Percentiles rank a stretch among this genome's conserved stretches.
These are phyloP conservation scores for Macrophya annulata DNA, from an alignment of 2,888 invertebrate genomes.

Conservation along the genomic window DNA sequence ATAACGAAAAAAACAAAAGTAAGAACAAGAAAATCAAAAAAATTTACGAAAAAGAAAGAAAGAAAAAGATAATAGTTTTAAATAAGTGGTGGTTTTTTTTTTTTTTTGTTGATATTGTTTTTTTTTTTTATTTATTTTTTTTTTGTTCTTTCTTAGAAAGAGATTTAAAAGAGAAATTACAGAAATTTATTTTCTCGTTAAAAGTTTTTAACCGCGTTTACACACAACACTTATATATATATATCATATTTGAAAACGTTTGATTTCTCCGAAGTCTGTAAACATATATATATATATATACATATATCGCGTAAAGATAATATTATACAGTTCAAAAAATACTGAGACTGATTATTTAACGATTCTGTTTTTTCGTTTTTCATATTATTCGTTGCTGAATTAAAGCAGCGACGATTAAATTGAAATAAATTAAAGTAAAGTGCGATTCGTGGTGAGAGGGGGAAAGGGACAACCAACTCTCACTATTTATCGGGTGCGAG, in stretches of 20 bases:
- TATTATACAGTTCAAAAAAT: background rate
- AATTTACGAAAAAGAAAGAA: background rate
- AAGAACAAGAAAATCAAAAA: background rate
- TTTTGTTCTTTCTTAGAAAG: no score
- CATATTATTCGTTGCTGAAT: background rate
- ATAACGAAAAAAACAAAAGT: background rate
- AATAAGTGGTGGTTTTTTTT: background rate
- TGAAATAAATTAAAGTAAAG: background rate
- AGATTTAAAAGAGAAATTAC: background rate
- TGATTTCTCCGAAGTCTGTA: background rate
- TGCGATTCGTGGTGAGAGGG: background rate
- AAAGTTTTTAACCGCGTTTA: background rate
- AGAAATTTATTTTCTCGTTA: background rate
- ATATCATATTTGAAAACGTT: background rate
- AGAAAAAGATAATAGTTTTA: background rate
- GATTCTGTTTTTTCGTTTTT: background rate
- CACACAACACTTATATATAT: no score
- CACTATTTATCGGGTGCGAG: background rate
- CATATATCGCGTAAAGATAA: background rate
- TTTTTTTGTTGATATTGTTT: no score
- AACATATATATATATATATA: no score
- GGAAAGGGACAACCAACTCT: background rate
- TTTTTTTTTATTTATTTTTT: no score
- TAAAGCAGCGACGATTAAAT: background rate
- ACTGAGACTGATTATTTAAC: background rate